phyloP scores from a whole-genome alignment of 2,888 invertebrate species.

The Ormia ochracea region DNA sequence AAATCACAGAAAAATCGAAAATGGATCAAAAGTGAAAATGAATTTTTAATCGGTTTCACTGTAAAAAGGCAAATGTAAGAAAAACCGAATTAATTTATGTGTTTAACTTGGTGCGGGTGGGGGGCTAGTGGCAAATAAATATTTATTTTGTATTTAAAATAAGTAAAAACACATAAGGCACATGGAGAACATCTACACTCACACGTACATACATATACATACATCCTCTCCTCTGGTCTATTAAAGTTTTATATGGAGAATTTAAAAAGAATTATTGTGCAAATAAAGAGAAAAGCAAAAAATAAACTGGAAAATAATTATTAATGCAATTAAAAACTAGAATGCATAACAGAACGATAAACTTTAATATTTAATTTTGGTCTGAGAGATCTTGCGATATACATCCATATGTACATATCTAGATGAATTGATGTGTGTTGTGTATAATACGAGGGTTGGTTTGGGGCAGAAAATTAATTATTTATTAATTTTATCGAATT shows the following conservation, averaged over 20 bases:
- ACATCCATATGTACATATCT: too few species aligned
- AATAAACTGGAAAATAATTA: conserved; percentile 21
- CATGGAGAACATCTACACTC: too few species aligned
- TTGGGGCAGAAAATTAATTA: too few species aligned
- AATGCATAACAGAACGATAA: conserved; percentile 21
- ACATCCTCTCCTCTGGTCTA: neutral
- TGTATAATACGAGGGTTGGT: neutral
- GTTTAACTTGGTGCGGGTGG: conserved; percentile 19
- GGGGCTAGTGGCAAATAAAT: conserved; percentile 37
- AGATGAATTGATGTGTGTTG: neutral
- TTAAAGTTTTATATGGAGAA: conserved; percentile 28
- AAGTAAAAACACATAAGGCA: neutral
- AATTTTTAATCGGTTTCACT: conserved; percentile 61
- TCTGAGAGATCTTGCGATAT: conserved; percentile 7
- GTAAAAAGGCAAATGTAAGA: conserved; percentile 35
- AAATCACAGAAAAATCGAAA: conserved; percentile 37
- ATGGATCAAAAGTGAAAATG: conserved; percentile 61
- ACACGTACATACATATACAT: too few species aligned
- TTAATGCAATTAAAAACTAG: conserved; percentile 46
- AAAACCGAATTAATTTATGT: conserved; percentile 49
- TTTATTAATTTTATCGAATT: too few species aligned
- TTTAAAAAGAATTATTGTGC: conserved; percentile 41
- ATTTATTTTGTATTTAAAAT: conserved; percentile 41
- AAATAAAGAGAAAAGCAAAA: conserved; percentile 8
- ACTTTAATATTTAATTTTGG: conserved; percentile 38